Base-by-base conservation (phyloP, 2,888 invertebrate genomes). In the Hoplodrina ambigua region DNA sequence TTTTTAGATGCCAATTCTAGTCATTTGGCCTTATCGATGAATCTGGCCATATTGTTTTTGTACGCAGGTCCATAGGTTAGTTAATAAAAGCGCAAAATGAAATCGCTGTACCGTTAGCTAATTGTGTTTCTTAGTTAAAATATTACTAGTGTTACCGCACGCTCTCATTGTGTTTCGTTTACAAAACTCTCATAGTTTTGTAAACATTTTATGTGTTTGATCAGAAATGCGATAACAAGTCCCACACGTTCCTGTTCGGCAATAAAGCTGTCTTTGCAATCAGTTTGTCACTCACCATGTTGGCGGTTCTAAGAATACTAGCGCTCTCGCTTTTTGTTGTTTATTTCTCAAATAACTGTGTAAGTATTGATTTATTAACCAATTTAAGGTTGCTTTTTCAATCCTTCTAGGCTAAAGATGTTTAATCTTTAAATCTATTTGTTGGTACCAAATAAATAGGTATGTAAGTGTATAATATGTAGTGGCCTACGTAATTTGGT, bases 111-210 rank as follows among this genome's bases (percentile, higher is more conserved):
- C 8, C 19, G 59, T 71, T 54, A 64, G 58, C 46, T 60, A 33
- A 71, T 61, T 77, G 63, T 71, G 56, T 63, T 56, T 10, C 41
- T 33, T 50, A 20, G 50, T 71, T 49, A 69, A 81, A 68, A 81
- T 67, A 65, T 72, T 78, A 77, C 56, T 30, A 30, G 13, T 1
- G 17, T 85, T 73, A 72, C 66, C 49, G 67, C 69, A 75, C 37
- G 10, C 30, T 37, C 11, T 52, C 66, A 83, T 85, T 86, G 78
- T 80, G 68, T 81, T 71, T 70, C 17, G 84, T 83, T 68, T 76
- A 84, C 78, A 82, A 74, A 83, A 78, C 76, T 72, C 33, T 37
- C 20, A 13, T 60, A 69, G 72, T 78, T 85, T 82, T 70, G 58
- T 73, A 81, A 84, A 82, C 69, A 56, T 33, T 5, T 46, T 5